Conservation (phyloP, 2,797 vertebrate species). For the Hephaestus fuliginosus region DNA sequence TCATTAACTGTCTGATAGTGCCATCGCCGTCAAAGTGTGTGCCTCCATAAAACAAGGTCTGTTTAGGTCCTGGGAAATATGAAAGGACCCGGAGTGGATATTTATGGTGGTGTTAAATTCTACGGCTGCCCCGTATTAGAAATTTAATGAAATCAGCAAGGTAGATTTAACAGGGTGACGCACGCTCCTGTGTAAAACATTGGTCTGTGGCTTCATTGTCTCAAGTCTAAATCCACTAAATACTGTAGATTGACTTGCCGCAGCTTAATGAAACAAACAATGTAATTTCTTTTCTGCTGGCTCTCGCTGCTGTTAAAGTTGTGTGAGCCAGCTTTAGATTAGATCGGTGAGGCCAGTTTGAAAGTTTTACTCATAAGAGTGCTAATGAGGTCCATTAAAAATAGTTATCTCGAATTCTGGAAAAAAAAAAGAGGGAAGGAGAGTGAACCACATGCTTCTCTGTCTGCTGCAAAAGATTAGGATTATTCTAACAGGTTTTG, state of each 20-base stretch:
- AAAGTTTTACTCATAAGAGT: constrained; percentile 7
- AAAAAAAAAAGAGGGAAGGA: background rate
- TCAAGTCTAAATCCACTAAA: background rate
- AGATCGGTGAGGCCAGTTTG: background rate
- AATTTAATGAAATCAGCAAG: constrained; percentile 1
- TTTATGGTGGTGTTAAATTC: background rate
- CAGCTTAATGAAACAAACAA: constrained; percentile 39
- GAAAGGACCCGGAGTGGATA: background rate
- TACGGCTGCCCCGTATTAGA: background rate
- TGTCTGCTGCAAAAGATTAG: background rate
- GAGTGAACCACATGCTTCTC: background rate
- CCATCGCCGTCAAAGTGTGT: constrained; percentile 11
- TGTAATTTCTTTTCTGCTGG: constrained; percentile 2
- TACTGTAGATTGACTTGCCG: constrained; percentile 9
- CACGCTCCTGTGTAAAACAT: constrained; percentile 3
- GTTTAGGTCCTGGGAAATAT: constrained; percentile 1
- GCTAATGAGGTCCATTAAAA: constrained; percentile 33
- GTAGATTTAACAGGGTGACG: constrained; percentile 5
- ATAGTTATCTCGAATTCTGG: background rate
- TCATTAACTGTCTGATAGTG: constrained; percentile 35
- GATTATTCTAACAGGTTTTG: background rate
- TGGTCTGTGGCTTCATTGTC: background rate
- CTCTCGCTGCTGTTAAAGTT: background rate
- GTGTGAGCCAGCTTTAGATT: constrained; percentile 10
- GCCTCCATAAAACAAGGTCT: background rate